These are phyloP conservation scores for Pantherophis guttatus DNA, from an alignment of 2,113 vertebrate species.

Conservation along the genomic window DNA sequence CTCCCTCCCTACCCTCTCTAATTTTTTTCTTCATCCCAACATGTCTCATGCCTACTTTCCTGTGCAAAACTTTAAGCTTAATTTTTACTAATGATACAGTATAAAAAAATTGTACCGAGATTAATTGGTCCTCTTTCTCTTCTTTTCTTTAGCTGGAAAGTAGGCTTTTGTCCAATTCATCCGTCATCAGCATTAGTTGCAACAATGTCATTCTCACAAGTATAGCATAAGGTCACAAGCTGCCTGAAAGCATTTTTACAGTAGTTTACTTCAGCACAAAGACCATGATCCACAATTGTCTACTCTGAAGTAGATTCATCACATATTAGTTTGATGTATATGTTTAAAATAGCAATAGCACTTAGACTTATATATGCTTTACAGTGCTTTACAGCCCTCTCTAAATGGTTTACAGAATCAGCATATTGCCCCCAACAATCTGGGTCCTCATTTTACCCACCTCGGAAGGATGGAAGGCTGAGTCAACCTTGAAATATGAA, in stretches of 20 bases:
- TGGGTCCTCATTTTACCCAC: no score
- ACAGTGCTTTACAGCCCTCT: no score
- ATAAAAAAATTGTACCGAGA: not conserved
- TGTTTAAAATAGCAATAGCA: not conserved
- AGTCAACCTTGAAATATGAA: no score
- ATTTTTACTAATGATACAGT: not conserved
- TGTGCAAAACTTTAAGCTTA: not conserved
- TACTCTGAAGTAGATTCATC: not conserved
- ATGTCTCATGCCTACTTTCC: not conserved
- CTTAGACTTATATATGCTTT: no score
- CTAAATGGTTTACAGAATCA: no score
- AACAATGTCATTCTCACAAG: not conserved
- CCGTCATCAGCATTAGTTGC: not conserved
- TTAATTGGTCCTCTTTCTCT: slow-evolving; percentile 15
- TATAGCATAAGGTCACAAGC: not conserved
- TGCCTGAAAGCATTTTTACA: not conserved
- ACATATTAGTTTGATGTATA: not conserved
- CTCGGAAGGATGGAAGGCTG: no score
- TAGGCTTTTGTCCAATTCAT: not conserved
- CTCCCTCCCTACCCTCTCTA: not conserved
- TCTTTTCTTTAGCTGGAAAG: not conserved
- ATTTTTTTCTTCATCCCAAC: not conserved
- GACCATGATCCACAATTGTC: not conserved
- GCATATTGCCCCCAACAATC: no score
- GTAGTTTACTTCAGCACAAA: no score